Base-by-base conservation (phyloP, 2,888 invertebrate genomes). In the Meandrusa payeni region DNA sequence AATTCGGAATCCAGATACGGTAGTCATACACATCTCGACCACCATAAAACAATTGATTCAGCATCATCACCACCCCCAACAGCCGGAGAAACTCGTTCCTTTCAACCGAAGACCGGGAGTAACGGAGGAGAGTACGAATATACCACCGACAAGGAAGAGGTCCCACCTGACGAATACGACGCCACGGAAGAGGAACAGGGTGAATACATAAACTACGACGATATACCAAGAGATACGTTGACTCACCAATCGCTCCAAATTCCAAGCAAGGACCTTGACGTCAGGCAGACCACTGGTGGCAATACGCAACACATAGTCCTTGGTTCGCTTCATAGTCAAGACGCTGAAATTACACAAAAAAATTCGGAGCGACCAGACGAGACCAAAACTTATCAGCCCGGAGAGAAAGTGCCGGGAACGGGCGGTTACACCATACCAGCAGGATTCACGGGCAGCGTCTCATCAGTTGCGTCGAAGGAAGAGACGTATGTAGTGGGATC, bases 381-480 rank as follows among this genome's bases (percentile, higher is more conserved):
- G 54, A 90, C 89, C 32, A 90, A 87, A 61, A 69, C 91, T 12
- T 83, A 93, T 46, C 90, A 91, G 62, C 90, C 93, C 1, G 93
- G 93, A 6, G 89, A 93, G 58, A 70, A 89, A 43, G 68, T 95
- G 54, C 91, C 93, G 36, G 91, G 95, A 41, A 88, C 91, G 54
- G 87, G 91, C 46, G 90, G 92, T 39, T 91, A 92, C 70, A 89
- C 89, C 54, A 89, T 95, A 71, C 91, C 94, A 44, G 64, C 89
- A 47, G 91, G 95, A 46, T 90, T 91, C 70, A 86, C 93, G 39
- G 89, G 93, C 36, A 93, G 92, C 32, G 90, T 91, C 40, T 90
- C 93, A 31, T 92, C 93, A 0, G 88, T 91, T 3, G 89, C 93
- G 0, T 91, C 91, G 10, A 90, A 90, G 40, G 88, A 88, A 7